Evolutionary conservation across 2,797 vertebrate species (phyloP).

Genomic region (Sebastes steindachneri): DNA sequence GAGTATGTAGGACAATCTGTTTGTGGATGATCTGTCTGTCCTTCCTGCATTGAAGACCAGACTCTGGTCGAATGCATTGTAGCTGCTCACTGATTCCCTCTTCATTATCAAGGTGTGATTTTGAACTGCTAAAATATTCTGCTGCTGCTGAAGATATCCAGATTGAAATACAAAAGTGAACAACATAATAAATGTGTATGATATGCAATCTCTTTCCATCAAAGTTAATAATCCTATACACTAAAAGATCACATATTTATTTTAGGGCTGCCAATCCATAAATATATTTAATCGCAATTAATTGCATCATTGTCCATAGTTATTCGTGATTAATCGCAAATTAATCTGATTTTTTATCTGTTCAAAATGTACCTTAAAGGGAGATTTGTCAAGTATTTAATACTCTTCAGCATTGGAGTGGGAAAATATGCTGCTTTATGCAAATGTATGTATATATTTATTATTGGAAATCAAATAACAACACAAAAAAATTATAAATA

Average conservation of each 20-base stretch:
- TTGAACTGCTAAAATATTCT: slow-evolving; percentile 86
- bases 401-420: no score
- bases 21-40: slow-evolving; percentile 29
- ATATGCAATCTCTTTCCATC: slow-evolving; percentile 28
- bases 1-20: not conserved
- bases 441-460: no score
- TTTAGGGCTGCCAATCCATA: no score
- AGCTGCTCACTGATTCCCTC: slow-evolving; percentile 62
- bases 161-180: slow-evolving; percentile 65
- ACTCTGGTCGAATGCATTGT: slow-evolving; percentile 41
- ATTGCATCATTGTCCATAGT: no score
- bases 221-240: slow-evolving; percentile 13
- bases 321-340: no score
- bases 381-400: no score
- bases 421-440: no score
- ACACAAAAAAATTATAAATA: no score
- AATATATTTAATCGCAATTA: no score
- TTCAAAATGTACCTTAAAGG: no score
- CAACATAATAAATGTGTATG: slow-evolving; percentile 35
- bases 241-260: slow-evolving; percentile 12
- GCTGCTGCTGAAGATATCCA: slow-evolving; percentile 79
- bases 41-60: slow-evolving; percentile 30
- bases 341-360: no score
- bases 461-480: no score
- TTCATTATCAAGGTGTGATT: slow-evolving; percentile 53